Conservation (phyloP, 2,888 invertebrate genomes). For the Fragum sueziense region DNA sequence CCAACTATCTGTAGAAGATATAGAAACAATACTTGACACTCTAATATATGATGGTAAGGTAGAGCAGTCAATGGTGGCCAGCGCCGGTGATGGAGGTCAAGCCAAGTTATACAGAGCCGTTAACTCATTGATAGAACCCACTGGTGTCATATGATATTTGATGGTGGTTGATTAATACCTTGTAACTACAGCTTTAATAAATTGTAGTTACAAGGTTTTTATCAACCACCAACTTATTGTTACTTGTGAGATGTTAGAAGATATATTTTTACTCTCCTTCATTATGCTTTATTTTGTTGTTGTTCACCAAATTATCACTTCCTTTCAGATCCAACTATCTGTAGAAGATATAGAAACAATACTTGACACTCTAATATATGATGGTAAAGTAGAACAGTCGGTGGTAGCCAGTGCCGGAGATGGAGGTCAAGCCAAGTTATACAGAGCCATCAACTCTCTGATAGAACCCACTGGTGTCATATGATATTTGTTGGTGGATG, state of each 20-base stretch:
- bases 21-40: slow-evolving; percentile 95
- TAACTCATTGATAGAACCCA: slow-evolving; percentile 88
- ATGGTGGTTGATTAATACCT: too few relatives aligned
- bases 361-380: slow-evolving; percentile 94
- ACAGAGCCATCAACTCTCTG: slow-evolving; percentile 90
- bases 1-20: slow-evolving; percentile 89
- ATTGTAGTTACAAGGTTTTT: too few relatives aligned
- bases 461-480: slow-evolving; percentile 91
- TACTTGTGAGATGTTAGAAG: too few relatives aligned
- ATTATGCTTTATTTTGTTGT: too few relatives aligned
- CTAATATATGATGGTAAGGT: slow-evolving; percentile 95
- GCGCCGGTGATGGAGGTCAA: slow-evolving; percentile 72
- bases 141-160: slow-evolving; percentile 94
- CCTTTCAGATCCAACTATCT: slow-evolving; percentile 85
- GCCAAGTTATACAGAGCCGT: slow-evolving; percentile 89
- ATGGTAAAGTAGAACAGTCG: slow-evolving; percentile 92
- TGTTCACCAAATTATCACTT: too few relatives aligned
- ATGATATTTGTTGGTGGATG: too few relatives aligned
- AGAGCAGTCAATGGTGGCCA: slow-evolving; percentile 86
- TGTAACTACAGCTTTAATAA: too few relatives aligned
- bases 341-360: slow-evolving; percentile 96
- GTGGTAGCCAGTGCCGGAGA: slow-evolving; percentile 79
- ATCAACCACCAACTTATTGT: too few relatives aligned
- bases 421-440: slow-evolving; percentile 84
- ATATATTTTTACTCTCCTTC: slow-evolving; percentile 97